These are phyloP conservation scores for Triops cancriformis DNA, from an alignment of 1,140 invertebrate species.

Conservation along the genomic window DNA sequence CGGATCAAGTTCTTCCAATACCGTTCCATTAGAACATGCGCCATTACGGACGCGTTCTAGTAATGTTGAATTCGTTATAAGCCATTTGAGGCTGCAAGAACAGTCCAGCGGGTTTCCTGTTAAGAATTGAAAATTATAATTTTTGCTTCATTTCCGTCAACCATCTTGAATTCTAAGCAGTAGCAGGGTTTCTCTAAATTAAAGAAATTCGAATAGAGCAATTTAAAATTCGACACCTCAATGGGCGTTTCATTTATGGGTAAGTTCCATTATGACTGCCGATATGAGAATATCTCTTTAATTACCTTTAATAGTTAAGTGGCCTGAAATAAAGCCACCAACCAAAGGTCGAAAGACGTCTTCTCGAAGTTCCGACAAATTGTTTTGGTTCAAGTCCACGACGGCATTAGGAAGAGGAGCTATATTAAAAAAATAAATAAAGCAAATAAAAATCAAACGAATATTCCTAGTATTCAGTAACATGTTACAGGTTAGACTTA, in stretches of 20 bases:
- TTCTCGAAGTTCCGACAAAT: background rate
- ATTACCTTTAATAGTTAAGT: background rate
- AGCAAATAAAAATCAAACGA: too few species aligned
- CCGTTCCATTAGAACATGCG: background rate
- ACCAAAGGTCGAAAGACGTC: background rate
- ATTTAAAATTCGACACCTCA: too few species aligned
- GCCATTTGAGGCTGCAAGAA: background rate
- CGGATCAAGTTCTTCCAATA: background rate
- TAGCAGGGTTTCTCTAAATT: too few species aligned
- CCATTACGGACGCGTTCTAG: background rate
- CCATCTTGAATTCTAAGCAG: background rate
- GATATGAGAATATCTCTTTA: background rate
- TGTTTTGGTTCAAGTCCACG: background rate
- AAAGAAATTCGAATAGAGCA: too few species aligned
- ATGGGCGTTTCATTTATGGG: too few species aligned
- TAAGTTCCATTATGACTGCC: background rate
- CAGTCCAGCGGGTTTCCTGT: background rate
- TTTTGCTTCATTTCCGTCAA: too few species aligned
- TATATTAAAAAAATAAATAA: background rate
- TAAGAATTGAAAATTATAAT: background rate
- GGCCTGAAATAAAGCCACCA: background rate
- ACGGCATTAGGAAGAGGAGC: background rate
- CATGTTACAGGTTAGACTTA: background rate
- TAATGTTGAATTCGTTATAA: background rate
- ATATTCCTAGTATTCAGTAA: background rate